These are phyloP conservation scores for Rousettus leschenaultii DNA, from an alignment of 2,113 vertebrate species.

Conservation along the genomic window DNA sequence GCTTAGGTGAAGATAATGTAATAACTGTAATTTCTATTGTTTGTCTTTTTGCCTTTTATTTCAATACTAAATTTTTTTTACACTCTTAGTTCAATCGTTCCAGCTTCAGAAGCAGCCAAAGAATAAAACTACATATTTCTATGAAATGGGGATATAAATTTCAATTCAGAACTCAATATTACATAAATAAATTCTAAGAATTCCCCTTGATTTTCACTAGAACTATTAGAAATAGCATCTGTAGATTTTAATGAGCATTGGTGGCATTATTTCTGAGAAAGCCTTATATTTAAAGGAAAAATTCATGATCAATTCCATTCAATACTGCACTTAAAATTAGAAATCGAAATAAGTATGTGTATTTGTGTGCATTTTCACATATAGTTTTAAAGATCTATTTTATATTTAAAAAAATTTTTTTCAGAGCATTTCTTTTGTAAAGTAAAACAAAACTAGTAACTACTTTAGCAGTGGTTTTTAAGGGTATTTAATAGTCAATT, in stretches of 20 bases:
- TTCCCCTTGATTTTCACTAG: neutral
- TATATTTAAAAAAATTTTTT: neutral
- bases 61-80: slow-evolving; percentile 23
- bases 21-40: neutral
- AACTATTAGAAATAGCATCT: neutral
- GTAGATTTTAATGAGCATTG: neutral
- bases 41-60: slow-evolving; percentile 16
- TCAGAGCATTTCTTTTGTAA: neutral
- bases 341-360: neutral
- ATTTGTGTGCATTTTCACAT: neutral
- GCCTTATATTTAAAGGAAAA: neutral
- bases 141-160: neutral
- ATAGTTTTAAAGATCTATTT: neutral
- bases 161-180: neutral
- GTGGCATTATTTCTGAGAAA: neutral
- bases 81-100: neutral
- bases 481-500: neutral
- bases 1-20: neutral
- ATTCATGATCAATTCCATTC: neutral
- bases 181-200: neutral
- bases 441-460: neutral
- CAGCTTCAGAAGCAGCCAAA: neutral
- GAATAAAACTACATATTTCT: neutral
- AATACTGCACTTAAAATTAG: neutral
- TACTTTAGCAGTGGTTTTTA: neutral